Percentiles rank a stretch among this genome's conserved stretches.
phyloP scores from a whole-genome alignment of 1,140 invertebrate genomes.

The Diprion similis region DNA sequence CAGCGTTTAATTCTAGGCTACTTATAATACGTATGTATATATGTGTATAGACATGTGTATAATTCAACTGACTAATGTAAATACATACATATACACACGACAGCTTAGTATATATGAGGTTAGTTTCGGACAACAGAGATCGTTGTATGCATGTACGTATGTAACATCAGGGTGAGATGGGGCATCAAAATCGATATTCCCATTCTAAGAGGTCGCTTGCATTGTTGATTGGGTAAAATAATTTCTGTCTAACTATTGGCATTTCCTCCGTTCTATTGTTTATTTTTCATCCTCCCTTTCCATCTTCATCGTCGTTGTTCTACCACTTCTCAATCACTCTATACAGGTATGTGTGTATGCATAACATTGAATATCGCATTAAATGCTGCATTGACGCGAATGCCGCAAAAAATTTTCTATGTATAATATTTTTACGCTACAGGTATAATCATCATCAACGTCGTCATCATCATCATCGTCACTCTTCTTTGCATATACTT shows the following conservation, averaged over 20 bases:
- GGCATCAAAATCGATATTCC: background rate
- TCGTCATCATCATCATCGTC: no score
- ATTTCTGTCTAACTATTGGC: background rate
- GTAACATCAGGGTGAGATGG: background rate
- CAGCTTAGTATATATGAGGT: conserved; percentile 43
- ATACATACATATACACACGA: conserved; percentile 22
- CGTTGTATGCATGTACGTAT: conserved; percentile 39
- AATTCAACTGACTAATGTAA: conserved; percentile 12
- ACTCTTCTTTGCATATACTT: no score
- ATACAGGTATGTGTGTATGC: no score
- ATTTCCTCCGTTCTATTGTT: background rate
- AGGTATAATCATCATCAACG: no score
- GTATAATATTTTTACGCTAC: no score
- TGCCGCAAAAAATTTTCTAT: no score
- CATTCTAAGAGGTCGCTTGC: background rate
- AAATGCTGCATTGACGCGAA: no score
- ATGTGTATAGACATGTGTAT: conserved; percentile 21
- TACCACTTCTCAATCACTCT: no score
- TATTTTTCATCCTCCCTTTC: background rate
- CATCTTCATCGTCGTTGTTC: no score
- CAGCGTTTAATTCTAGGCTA: background rate
- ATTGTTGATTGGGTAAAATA: background rate
- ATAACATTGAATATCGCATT: no score
- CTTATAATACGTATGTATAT: conserved; percentile 12
- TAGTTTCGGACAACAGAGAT: conserved; percentile 49